phyloP scores from a whole-genome alignment of 2,888 invertebrate genomes.

The Napeogenes inachia region DNA sequence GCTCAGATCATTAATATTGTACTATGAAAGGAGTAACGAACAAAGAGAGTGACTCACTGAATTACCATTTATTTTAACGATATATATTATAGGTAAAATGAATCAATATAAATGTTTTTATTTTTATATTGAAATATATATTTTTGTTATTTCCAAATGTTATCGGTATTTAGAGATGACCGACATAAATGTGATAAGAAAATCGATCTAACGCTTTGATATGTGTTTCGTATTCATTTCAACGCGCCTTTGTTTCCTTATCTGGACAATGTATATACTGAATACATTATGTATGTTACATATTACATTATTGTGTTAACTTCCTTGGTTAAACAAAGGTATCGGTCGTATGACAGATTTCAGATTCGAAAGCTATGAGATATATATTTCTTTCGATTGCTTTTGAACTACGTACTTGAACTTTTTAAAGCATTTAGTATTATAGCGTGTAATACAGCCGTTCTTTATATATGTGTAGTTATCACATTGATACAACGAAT shows the following conservation, averaged over 20 bases:
- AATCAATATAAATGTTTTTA: too few relatives aligned
- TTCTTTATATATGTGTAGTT: too few relatives aligned
- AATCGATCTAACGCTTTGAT: slow-evolving; percentile 10
- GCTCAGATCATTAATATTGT: slow-evolving; percentile 11
- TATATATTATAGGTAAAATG: too few relatives aligned
- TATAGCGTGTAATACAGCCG: too few relatives aligned
- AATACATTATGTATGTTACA: slow-evolving; percentile 25
- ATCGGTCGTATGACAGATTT: slow-evolving; percentile 9
- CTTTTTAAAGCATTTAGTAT: too few relatives aligned
- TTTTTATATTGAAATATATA: too few relatives aligned
- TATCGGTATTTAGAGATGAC: slow-evolving; percentile 9
- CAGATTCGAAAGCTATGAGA: too few relatives aligned
- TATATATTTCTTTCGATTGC: too few relatives aligned
- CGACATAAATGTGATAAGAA: slow-evolving; percentile 19
- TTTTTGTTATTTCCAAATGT: too few relatives aligned
- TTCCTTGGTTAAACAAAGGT: slow-evolving; percentile 29
- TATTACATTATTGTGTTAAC: slow-evolving; percentile 15
- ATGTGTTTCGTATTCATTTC: neutral
- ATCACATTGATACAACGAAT: too few relatives aligned
- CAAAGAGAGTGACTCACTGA: neutral
- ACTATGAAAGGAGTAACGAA: neutral
- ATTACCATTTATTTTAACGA: neutral
- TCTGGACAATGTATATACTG: slow-evolving; percentile 17
- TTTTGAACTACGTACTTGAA: too few relatives aligned
- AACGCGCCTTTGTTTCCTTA: slow-evolving; percentile 14